These are phyloP conservation scores for Agrochola litura DNA, from an alignment of 2,888 invertebrate species.

Conservation along the genomic window DNA sequence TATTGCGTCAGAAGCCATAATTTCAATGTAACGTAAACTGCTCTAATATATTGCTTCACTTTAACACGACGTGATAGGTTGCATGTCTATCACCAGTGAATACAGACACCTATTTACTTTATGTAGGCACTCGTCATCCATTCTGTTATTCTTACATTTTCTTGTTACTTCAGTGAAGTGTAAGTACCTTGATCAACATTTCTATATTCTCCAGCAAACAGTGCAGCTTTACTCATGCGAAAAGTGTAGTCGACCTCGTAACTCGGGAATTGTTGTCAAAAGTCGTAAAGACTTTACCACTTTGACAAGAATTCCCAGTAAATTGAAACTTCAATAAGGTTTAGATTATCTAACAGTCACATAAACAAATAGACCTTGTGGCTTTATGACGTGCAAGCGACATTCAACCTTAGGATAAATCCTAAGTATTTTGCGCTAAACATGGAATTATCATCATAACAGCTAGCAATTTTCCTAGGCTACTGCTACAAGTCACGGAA, in stretches of 20 bases:
- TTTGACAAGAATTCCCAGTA: not conserved
- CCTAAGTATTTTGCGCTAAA: not conserved
- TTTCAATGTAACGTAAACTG: not conserved
- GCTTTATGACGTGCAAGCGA: not conserved
- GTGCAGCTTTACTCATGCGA: no score
- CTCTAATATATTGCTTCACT: not conserved
- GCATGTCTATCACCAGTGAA: conserved; percentile 25
- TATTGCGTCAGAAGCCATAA: not conserved
- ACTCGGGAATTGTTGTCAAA: no score
- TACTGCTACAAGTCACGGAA: not conserved
- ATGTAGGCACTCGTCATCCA: not conserved
- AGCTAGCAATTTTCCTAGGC: not conserved
- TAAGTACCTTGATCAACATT: not conserved
- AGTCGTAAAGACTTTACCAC: not conserved
- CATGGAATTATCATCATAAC: not conserved
- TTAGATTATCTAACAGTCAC: not conserved
- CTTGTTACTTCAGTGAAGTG: not conserved
- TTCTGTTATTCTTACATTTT: conserved; percentile 26
- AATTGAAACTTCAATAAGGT: not conserved
- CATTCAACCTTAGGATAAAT: not conserved
- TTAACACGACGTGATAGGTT: not conserved
- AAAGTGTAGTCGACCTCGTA: not conserved
- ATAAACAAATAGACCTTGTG: not conserved
- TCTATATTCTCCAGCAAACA: not conserved
- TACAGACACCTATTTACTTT: conserved; percentile 10